Evolutionary conservation across 2,888 invertebrate species (phyloP), one percentile per base, ranked within the genome.

Genomic region (Hypercompe scribonia): DNA sequence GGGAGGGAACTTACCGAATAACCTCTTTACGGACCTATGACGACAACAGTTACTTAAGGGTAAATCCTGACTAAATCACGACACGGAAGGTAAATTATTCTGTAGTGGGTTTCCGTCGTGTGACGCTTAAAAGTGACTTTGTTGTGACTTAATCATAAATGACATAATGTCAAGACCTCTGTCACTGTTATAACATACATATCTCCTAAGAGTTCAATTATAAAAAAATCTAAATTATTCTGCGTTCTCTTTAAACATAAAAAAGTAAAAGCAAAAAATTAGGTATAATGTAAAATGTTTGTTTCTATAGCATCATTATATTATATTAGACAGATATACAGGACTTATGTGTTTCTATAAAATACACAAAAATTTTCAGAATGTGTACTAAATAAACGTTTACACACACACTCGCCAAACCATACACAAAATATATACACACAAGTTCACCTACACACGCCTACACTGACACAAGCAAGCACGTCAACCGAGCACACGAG

Each of bases 261-360:
- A 39, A 39, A 11, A 39, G 8, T 36, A 4, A 39, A 39, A 39
- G 11, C 8, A 8, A 39, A 8, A 8, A 39, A 8, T 39, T 39
- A 10, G n/a, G n/a, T n/a, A n/a, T n/a, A n/a, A n/a, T n/a, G n/a
- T n/a, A n/a, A 10, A 39, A 39, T 39, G 39, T 8, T 39, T 39
- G 8, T 39, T 39, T n/a, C n/a, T n/a, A n/a, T n/a, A n/a, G n/a
- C n/a, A n/a, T n/a, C n/a, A n/a, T n/a, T n/a, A n/a, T n/a, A n/a
- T n/a, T n/a, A n/a, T n/a, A n/a, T n/a, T n/a, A n/a, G n/a, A n/a
- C n/a, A n/a, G 61, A 54, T 50, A 69, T 33, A 73, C 67, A 72
- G 75, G 73, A 63, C 76, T 77, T 71, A 68, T 71, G 64, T 34
- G 24, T 39, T 39, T 13, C 11, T 10, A 39, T 10, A 39, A 39